Evolutionary conservation across 2,113 vertebrate species (phyloP), one percentile per base, ranked within the genome.

Genomic region (Chionomys nivalis): DNA sequence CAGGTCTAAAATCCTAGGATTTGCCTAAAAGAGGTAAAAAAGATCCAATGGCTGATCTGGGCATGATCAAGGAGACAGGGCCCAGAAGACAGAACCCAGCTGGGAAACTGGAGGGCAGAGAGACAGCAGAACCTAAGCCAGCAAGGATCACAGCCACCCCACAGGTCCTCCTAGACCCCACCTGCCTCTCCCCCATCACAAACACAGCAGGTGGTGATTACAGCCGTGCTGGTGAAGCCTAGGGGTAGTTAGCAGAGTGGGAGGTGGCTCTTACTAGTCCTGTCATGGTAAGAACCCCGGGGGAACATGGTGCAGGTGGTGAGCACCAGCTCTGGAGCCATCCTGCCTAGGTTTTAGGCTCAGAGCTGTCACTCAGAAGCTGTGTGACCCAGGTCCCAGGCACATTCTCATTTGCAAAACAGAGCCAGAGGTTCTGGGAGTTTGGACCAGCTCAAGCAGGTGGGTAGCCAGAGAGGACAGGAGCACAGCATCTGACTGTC

Each of bases 391-490:
- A 17, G n/a, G 44, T 17, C 4, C 28, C 19, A 23, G 70, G 9
- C n/a, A 39, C 87, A 63, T 44, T 73, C n/a, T 91, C 55, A 16
- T n/a, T 87, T 94, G 31, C 70, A 63, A 73, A 47, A 47, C 7
- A 87, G 24, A 85, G 72, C 52, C 12, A 2, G 42, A 24, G 9
- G 3, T 16, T 1, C 11, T 23, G 52, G 68, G 39, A 3, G 55
- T 61, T 55, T 21, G 3, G 21, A 36, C 11, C 24, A 8, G 16
- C 42, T 23, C 1, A 0, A 36, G 33, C 0, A 7, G 33, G 55
- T 42, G 3, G 17, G 26, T 86, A 39, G 86, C 68, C 19, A 17
- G 89, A 68, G 47, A 70, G 49, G 23, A 42, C 28, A 4, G 24
- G n/a, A 24, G 4, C 17, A 3, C 24, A 1, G 39, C n/a, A 55